phyloP scores from a whole-genome alignment of 64 coral and sea anemone genomes.

The Montipora cactus region DNA sequence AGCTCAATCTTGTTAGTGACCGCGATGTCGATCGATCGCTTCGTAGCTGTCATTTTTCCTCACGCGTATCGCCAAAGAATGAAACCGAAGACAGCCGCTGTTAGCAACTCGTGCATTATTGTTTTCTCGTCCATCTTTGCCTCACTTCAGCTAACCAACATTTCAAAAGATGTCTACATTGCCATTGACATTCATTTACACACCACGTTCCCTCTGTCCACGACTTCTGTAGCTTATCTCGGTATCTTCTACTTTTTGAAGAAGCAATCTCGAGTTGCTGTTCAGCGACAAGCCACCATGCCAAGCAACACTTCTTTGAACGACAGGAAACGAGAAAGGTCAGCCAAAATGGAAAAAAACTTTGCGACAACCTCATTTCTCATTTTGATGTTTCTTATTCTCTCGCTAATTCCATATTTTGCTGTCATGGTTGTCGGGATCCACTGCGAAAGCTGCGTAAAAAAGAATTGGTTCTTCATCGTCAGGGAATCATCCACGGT shows the following conservation, averaged over 20 bases:
- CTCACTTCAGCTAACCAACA: neutral
- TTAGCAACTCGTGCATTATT: neutral
- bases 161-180: neutral
- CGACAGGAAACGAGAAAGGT: no score
- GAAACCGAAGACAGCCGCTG: neutral
- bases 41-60: neutral
- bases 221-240: neutral
- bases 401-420: slow-evolving; percentile 14
- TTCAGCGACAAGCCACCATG: neutral
- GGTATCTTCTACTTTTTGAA: neutral
- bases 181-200: slow-evolving; percentile 6
- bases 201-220: slow-evolving; percentile 1
- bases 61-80: neutral
- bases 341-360: neutral
- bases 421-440: neutral
- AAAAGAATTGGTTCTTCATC: neutral
- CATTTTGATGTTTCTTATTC: neutral
- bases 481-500: neutral
- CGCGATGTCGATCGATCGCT: slow-evolving; percentile 18
- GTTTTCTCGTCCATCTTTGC: slow-evolving; percentile 20
- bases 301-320: no score
- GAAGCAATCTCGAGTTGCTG: neutral
- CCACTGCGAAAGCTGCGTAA: neutral
- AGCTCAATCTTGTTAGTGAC: neutral
- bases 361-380: slow-evolving; percentile 8